Conservation (phyloP, 2,888 invertebrate genomes). For the Idaea straminata region DNA sequence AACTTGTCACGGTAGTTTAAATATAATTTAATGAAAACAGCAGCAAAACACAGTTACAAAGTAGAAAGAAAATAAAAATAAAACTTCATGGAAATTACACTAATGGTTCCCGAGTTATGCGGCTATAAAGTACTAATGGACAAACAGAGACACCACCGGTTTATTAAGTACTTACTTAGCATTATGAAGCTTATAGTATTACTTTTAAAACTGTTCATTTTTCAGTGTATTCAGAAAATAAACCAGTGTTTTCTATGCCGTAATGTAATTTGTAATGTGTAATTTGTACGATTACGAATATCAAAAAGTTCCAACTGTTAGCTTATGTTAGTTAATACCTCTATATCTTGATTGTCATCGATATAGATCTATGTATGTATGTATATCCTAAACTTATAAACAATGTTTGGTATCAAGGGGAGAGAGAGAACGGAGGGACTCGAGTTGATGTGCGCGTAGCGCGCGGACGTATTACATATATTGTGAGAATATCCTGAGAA, state of each 20-base stretch:
- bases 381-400: no score
- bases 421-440: no score
- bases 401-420: no score
- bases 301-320: no score
- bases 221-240: not conserved
- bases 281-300: no score
- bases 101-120: not conserved
- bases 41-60: not conserved
- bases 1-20: not conserved
- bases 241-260: not conserved
- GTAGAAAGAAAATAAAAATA: not conserved
- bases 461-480: no score
- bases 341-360: no score
- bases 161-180: not conserved
- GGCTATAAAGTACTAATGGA: slow-evolving; percentile 1
- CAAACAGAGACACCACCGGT: not conserved
- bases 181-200: not conserved
- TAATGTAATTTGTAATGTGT: no score
- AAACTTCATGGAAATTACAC: not conserved
- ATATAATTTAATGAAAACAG: not conserved
- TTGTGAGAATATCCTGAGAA: no score
- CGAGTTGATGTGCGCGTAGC: no score
- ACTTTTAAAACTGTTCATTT: not conserved
- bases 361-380: no score
- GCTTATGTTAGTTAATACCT: no score